Conservation (phyloP, 1,140 invertebrate species). For the Monomorium pharaonis region DNA sequence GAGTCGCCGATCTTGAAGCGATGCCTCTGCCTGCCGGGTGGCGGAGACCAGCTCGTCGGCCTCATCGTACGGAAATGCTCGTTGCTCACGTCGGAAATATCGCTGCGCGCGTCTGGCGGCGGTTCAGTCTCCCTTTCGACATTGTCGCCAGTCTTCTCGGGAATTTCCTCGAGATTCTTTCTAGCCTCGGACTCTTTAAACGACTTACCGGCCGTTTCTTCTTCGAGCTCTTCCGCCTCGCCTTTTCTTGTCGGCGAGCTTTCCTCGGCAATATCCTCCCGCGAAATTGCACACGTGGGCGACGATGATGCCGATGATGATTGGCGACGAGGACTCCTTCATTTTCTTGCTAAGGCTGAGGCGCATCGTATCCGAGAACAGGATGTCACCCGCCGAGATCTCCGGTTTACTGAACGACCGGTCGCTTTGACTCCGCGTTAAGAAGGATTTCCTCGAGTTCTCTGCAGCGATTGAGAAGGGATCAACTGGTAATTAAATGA, state of each 20-base stretch:
- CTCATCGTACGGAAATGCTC: conserved; percentile 80
- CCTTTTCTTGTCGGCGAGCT: not conserved
- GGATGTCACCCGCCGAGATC: conserved; percentile 74
- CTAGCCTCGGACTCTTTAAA: conserved; percentile 6
- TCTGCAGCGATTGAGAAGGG: conserved; percentile 49
- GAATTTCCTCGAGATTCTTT: not conserved
- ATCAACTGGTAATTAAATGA: not conserved
- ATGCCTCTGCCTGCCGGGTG: conserved; percentile 76
- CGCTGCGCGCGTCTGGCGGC: conserved; percentile 49
- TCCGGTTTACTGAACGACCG: conserved; percentile 73
- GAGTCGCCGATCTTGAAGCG: conserved; percentile 45
- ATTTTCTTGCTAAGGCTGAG: conserved; percentile 88
- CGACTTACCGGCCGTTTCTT: not conserved
- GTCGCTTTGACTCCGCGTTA: conserved; percentile 82
- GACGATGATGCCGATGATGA: not conserved
- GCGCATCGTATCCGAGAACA: conserved; percentile 92
- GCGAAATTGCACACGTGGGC: not conserved
- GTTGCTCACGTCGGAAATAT: conserved; percentile 64
- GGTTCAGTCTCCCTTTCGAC: conserved; percentile 32
- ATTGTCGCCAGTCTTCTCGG: not conserved
- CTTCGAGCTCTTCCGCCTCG: not conserved
- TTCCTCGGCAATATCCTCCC: conserved; percentile 1
- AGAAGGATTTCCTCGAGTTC: conserved; percentile 59
- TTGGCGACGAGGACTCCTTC: conserved; percentile 55
- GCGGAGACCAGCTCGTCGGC: conserved; percentile 82